A percentile compares a stretch with the other conserved stretches of the same genome.
These are phyloP conservation scores for Scatophagus argus DNA, from an alignment of 2,113 vertebrate genomes.

Conservation along the genomic window DNA sequence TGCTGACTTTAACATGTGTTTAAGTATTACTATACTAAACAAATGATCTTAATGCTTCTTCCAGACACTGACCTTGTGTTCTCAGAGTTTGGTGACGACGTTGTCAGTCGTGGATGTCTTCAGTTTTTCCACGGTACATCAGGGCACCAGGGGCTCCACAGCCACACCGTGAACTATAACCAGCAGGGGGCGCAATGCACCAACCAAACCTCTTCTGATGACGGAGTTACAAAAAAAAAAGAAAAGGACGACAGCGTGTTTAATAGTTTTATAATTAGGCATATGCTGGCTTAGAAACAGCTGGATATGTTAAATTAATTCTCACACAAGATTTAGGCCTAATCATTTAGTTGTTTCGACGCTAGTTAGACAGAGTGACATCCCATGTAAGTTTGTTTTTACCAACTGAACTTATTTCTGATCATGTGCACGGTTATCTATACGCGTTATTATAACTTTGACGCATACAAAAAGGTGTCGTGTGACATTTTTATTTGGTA, in stretches of 20 bases:
- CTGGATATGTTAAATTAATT: background rate
- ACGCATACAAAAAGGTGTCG: background rate
- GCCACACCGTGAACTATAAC: conserved; percentile 5
- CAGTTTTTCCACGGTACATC: conserved; percentile 40
- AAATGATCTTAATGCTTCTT: background rate
- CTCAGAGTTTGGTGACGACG: background rate
- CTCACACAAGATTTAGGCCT: background rate
- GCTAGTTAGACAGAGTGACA: too few relatives aligned
- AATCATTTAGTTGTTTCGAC: background rate
- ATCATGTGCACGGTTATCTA: background rate
- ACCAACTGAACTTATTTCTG: background rate
- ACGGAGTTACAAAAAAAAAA: conserved; percentile 2
- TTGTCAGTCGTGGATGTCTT: background rate
- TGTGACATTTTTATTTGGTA: background rate
- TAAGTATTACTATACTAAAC: background rate
- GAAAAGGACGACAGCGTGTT: background rate
- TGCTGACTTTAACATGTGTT: background rate
- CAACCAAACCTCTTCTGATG: conserved; percentile 37
- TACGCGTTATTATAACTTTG: background rate
- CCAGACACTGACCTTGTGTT: background rate
- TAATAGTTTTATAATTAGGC: background rate
- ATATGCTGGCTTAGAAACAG: background rate
- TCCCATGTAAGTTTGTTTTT: background rate
- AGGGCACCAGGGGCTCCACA: conserved; percentile 61
- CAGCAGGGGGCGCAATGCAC: conserved; percentile 72